Conservation (phyloP, 2,888 invertebrate genomes). For the Drosophila niveifrons region DNA sequence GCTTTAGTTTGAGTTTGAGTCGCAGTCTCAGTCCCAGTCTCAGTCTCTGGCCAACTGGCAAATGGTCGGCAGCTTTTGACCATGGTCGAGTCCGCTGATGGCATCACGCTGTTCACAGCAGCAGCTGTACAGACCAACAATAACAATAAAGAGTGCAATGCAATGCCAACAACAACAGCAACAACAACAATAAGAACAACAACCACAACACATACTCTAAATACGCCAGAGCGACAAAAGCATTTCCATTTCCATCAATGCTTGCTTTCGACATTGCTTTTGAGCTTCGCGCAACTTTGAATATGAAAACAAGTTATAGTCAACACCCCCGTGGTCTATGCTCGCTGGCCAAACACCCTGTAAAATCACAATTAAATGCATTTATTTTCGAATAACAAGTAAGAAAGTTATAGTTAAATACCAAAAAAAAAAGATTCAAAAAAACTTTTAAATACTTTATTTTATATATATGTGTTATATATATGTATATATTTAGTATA, state of each 20-base stretch:
- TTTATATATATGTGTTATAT: too few species aligned
- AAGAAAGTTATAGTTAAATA: too few species aligned
- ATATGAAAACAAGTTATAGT: not conserved
- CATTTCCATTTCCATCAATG: constrained; percentile 10
- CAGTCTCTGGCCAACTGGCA: constrained; percentile 1
- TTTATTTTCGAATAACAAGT: too few species aligned
- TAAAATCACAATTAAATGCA: not conserved
- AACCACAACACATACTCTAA: constrained; percentile 11
- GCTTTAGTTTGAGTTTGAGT: not conserved
- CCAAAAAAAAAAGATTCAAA: too few species aligned
- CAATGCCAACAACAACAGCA: constrained; percentile 15
- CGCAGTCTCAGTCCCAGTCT: constrained; percentile 27
- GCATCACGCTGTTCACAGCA: constrained; percentile 77
- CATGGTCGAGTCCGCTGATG: constrained; percentile 66
- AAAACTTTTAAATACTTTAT: too few species aligned
- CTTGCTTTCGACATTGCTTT: not conserved
- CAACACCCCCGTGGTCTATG: not conserved
- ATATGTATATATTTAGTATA: too few species aligned
- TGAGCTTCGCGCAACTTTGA: not conserved
- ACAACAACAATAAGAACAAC: constrained; percentile 17
- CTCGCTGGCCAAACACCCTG: not conserved
- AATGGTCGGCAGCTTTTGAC: constrained; percentile 34
- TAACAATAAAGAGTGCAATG: constrained; percentile 23
- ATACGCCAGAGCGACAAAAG: constrained; percentile 26
- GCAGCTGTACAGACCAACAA: constrained; percentile 29